Percentiles rank a stretch among this genome's conserved stretches.
Conservation (phyloP, 2,797 vertebrate genomes). For the Cuculus canorus region DNA sequence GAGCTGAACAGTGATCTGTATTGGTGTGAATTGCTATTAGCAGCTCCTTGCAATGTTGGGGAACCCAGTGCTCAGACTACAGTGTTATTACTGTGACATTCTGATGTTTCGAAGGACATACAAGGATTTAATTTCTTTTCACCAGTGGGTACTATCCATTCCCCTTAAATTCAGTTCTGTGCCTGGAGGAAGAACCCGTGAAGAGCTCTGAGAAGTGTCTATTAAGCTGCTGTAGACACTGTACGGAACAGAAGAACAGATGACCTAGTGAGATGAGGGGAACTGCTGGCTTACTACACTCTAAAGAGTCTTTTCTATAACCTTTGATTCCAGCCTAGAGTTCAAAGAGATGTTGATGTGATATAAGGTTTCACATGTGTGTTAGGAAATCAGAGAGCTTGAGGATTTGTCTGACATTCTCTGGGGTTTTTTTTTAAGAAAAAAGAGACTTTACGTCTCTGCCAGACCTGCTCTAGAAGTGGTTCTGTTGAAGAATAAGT, state of each 20-base stretch:
- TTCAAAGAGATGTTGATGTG: background rate
- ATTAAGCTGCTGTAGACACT: background rate
- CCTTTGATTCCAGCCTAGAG: background rate
- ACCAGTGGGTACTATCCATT: background rate
- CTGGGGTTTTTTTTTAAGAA: background rate
- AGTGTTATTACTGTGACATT: background rate
- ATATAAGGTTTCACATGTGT: background rate
- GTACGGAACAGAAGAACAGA: background rate
- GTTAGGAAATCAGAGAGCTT: background rate
- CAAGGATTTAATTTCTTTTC: background rate
- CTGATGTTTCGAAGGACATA: background rate
- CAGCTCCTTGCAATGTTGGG: background rate
- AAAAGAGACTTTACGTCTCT: background rate
- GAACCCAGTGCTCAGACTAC: background rate
- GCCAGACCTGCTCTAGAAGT: background rate
- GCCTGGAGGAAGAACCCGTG: background rate
- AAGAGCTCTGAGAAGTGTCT: background rate
- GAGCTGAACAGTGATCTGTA: background rate
- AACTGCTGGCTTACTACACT: background rate
- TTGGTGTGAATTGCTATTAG: background rate
- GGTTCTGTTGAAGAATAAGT: background rate
- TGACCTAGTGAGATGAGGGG: background rate
- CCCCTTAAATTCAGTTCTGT: background rate
- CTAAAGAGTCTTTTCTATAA: background rate
- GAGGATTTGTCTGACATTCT: background rate